phyloP scores from a whole-genome alignment of 2,113 vertebrate genomes.

The Tylochromis polylepis region DNA sequence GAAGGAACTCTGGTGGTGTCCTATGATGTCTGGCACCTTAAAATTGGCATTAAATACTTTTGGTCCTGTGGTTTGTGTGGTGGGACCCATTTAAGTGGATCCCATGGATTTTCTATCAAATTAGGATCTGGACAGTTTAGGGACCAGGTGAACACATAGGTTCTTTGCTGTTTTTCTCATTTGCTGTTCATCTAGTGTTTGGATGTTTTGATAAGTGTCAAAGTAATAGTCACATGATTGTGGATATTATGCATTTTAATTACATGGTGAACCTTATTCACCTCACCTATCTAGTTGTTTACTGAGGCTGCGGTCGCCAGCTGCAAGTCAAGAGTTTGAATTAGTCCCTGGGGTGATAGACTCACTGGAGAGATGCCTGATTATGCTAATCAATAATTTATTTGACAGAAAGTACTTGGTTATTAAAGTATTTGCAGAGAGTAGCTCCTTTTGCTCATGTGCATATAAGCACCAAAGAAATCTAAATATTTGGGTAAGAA shows the following conservation, averaged over 20 bases:
- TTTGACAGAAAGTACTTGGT: not conserved
- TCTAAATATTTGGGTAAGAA: not conserved
- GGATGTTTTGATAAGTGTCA: too few relatives aligned
- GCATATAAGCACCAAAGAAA: not conserved
- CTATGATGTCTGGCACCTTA: not conserved
- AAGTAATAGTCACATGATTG: not conserved
- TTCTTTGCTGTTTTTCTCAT: not conserved
- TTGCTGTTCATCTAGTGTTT: not conserved
- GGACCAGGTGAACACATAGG: not conserved
- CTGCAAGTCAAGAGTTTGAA: not conserved
- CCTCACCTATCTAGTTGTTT: not conserved
- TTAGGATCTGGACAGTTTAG: not conserved
- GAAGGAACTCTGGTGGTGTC: not conserved
- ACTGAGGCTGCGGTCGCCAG: not conserved
- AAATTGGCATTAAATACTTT: not conserved
- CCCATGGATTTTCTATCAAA: not conserved
- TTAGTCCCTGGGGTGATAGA: not conserved
- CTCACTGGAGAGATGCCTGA: not conserved
- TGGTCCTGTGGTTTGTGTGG: not conserved
- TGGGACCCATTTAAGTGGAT: not conserved
- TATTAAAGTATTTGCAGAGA: not conserved
- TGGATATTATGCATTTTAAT: not conserved
- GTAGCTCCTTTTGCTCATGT: not conserved
- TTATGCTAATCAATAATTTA: not conserved
- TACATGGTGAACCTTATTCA: not conserved